Base-by-base conservation (phyloP, 2,888 invertebrate genomes). In the Melanotus villosus region DNA sequence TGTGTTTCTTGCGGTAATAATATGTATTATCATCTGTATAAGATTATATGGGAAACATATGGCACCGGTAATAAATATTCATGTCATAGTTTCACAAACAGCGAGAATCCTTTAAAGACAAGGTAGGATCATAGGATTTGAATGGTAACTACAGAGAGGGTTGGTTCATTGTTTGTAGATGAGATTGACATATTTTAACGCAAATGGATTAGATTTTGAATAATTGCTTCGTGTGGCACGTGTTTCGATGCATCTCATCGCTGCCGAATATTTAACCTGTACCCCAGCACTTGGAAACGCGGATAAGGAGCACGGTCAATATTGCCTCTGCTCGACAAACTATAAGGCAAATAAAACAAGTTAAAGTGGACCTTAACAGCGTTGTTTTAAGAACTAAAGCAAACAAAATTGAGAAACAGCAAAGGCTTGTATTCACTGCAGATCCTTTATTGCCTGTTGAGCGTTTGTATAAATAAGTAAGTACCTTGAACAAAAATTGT, bases 131-230 rank as follows among this genome's bases (percentile, higher is more conserved):
- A 52, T 30, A 32, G 52, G 52, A 52, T 52, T 52, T 52, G 52
- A 52, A 52, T 52, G 52, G 52, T 32, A 52, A 52, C 18, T 32
- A 47, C 21, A 34, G 52, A 32, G 52, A 30, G 52, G 52, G 52
- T 52, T 52, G 19, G 52, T 32, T 52, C 32, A 32, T 52, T 52
- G 52, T 52, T 52, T 52, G 52, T 10, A 52, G 30, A 52, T 32
- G 52, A 52, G 52, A 52, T 52, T 52, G 52, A 52, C 52, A 32
- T 52, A 32, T 52, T 52, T 52, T 52, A 52, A 52, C 32, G 52
- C 52, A 52, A 52, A 52, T 52, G 32, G 52, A 52, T 52, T 52
- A 52, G 14, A 52, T 14, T 50, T 32, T 52, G 52, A 52, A 52
- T 52, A 52, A 52, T 52, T 32, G 32, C 52, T 32, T 18, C 4